A percentile compares a stretch with the other conserved stretches of the same genome.
Conservation (phyloP, 2,113 vertebrate genomes). For the Eurystomus gularis region DNA sequence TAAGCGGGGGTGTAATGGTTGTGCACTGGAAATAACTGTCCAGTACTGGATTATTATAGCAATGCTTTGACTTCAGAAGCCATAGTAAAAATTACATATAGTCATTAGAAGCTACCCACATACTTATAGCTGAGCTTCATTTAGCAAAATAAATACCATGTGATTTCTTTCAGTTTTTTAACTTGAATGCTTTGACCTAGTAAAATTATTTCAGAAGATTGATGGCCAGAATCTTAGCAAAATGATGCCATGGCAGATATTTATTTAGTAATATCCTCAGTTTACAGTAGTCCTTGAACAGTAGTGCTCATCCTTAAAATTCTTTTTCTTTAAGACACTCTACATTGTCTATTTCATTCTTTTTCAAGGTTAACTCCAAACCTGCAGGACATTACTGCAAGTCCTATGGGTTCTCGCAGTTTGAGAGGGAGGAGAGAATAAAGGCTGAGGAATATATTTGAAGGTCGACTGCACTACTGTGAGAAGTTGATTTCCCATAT, state of each 20-base stretch:
- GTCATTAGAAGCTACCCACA: background rate
- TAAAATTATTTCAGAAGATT: background rate
- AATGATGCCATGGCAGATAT: background rate
- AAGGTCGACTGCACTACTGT: background rate
- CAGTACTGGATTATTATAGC: background rate
- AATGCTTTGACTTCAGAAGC: conserved; percentile 7
- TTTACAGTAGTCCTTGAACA: background rate
- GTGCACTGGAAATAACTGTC: background rate
- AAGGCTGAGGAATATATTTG: background rate
- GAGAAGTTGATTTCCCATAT: background rate
- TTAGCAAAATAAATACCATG: background rate
- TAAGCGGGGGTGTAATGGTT: background rate
- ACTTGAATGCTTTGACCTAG: background rate
- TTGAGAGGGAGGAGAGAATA: background rate
- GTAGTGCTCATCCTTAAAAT: background rate
- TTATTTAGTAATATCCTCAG: background rate
- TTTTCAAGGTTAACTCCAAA: background rate
- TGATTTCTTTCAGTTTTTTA: background rate
- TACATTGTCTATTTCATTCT: background rate
- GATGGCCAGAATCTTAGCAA: background rate
- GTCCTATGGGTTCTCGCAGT: background rate
- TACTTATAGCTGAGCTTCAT: background rate
- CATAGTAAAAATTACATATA: conserved; percentile 5
- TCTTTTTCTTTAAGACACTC: background rate
- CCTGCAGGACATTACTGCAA: background rate